Conservation (phyloP, 2,113 vertebrate genomes). For the Cranoglanis bouderius region DNA sequence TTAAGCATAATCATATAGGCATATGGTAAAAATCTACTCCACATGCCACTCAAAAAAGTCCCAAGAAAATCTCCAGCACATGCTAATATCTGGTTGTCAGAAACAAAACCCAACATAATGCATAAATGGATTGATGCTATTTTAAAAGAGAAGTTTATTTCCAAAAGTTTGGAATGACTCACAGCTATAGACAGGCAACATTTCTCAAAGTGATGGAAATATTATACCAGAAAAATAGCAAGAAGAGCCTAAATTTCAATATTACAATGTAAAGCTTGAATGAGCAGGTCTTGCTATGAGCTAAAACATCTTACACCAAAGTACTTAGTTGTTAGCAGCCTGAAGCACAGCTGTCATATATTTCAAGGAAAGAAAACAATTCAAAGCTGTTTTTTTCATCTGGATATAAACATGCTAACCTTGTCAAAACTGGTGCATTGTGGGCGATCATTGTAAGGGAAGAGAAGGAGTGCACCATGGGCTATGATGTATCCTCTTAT, state of each 20-base stretch:
- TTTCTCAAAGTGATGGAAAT: conserved; percentile 14
- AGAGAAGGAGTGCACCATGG: conserved; percentile 12
- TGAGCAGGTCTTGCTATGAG: conserved; percentile 29
- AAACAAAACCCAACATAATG: conserved; percentile 34
- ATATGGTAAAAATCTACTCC: conserved; percentile 30
- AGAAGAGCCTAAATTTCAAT: conserved; percentile 15
- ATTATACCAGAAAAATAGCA: background rate
- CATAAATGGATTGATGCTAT: conserved; percentile 19
- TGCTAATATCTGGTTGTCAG: background rate
- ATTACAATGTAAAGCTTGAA: conserved; percentile 24
- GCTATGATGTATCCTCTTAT: conserved; percentile 27
- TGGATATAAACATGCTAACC: conserved; percentile 48
- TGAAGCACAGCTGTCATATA: conserved; percentile 52
- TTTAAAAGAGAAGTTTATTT: conserved; percentile 11
- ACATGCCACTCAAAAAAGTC: background rate
- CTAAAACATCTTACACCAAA: conserved; percentile 39
- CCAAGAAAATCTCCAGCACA: background rate
- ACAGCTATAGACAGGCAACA: background rate
- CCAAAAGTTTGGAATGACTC: conserved; percentile 14
- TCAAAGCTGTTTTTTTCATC: conserved; percentile 33
- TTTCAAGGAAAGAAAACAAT: conserved; percentile 53
- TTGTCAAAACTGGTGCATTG: background rate
- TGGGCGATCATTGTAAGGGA: background rate
- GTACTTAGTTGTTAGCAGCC: conserved; percentile 26
- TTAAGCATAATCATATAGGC: conserved; percentile 39